Evolutionary conservation across 2,797 vertebrate genomes (phyloP).

Genomic region (Lophotriccus pileatus): DNA sequence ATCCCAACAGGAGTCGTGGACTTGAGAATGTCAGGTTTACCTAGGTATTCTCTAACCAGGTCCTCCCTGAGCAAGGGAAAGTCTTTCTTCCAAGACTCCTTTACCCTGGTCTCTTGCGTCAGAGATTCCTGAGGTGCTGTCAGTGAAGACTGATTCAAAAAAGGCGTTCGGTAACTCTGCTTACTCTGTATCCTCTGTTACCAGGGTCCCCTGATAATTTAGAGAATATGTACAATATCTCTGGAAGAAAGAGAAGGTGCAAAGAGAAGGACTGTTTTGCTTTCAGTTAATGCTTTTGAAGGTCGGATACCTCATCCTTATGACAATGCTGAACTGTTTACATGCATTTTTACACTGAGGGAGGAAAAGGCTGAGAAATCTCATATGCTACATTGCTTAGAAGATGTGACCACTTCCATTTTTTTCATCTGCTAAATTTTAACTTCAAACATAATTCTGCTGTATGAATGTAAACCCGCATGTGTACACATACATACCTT

Average conservation of each 20-base stretch:
- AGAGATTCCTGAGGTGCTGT: not conserved
- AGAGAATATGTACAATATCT: not conserved
- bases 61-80: not conserved
- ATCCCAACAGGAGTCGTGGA: not conserved
- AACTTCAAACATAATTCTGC: not conserved
- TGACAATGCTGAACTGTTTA: not conserved
- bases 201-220: not conserved
- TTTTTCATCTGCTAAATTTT: not conserved
- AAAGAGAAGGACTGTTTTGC: not conserved
- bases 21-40: not conserved
- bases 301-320: not conserved
- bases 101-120: not conserved
- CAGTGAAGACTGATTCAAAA: not conserved
- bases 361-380: not conserved
- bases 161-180: accelerated
- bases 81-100: not conserved
- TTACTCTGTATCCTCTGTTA: not conserved
- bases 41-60: not conserved
- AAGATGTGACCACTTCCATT: not conserved
- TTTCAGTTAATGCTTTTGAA: not conserved
- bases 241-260: not conserved
- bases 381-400: not conserved
- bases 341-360: not conserved
- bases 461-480: not conserved
- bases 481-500: accelerated